Conservation (phyloP, 2,888 invertebrate genomes). For the Tenthredo amoena region DNA sequence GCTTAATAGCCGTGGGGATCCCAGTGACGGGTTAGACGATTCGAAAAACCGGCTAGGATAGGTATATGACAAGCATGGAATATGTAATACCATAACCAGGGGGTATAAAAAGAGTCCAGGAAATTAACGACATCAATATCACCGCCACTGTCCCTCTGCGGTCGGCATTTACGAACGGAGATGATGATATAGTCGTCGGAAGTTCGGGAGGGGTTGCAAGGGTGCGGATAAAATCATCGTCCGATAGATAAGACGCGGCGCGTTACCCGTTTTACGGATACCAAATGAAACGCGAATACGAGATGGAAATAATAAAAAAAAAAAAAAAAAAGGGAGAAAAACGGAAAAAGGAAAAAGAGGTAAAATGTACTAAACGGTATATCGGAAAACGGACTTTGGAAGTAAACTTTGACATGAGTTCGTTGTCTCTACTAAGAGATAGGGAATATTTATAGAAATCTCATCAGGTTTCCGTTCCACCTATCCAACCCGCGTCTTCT, state of each 20-base stretch:
- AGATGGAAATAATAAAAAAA: neutral
- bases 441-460: constrained; percentile 43
- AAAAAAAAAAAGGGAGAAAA: neutral
- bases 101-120: neutral
- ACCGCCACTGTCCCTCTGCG: constrained; percentile 3
- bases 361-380: neutral
- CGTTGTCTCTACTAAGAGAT: neutral
- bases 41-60: neutral
- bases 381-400: neutral
- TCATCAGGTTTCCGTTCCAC: constrained; percentile 28
- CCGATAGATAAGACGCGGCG: constrained; percentile 16
- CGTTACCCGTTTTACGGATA: neutral
- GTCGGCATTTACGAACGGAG: neutral
- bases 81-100: constrained; percentile 11
- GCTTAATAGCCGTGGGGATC: constrained; percentile 10
- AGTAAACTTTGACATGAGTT: neutral
- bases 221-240: constrained; percentile 12
- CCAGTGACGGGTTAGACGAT: neutral
- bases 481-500: neutral
- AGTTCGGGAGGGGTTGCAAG: neutral
- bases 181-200: constrained; percentile 23
- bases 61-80: neutral
- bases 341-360: neutral
- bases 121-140: constrained; percentile 40
- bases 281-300: neutral